Evolutionary conservation across 1,140 invertebrate species (phyloP).

Genomic region (Drosophila takahashii): DNA sequence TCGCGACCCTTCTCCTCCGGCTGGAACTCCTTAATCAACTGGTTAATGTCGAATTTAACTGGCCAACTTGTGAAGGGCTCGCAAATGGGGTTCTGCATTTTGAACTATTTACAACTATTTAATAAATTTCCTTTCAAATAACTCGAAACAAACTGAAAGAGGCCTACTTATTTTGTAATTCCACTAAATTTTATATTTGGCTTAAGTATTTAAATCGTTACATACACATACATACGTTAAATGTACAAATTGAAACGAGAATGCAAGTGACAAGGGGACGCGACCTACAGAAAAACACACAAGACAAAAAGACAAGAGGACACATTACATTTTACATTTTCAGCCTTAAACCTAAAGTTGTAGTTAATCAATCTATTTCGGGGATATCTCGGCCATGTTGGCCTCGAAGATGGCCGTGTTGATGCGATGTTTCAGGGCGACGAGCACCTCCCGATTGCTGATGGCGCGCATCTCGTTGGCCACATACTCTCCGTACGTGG

Average conservation of each 20-base stretch:
- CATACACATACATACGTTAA: conserved; percentile 47
- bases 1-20: conserved; percentile 20
- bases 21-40: conserved; percentile 49
- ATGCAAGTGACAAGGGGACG: conserved; percentile 8
- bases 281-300: conserved; percentile 21
- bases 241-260: conserved; percentile 64
- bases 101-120: conserved; percentile 11
- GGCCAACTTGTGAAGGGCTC: conserved; percentile 63
- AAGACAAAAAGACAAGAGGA: conserved; percentile 30
- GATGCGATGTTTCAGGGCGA: conserved; percentile 82
- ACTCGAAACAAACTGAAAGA: not conserved
- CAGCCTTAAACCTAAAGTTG: conserved; percentile 58
- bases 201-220: conserved; percentile 72
- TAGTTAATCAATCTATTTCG: conserved; percentile 67
- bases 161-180: conserved; percentile 42
- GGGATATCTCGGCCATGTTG: conserved; percentile 75
- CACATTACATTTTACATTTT: conserved; percentile 18
- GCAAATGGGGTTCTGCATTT: conserved; percentile 53
- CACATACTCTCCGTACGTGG: conserved; percentile 80
- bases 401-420: conserved; percentile 84
- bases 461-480: conserved; percentile 82
- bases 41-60: conserved; percentile 54
- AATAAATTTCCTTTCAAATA: not conserved
- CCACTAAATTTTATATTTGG: conserved; percentile 73
- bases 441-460: conserved; percentile 68